phyloP scores from a whole-genome alignment of 2,888 invertebrate species.

The Pinctada fucata region DNA sequence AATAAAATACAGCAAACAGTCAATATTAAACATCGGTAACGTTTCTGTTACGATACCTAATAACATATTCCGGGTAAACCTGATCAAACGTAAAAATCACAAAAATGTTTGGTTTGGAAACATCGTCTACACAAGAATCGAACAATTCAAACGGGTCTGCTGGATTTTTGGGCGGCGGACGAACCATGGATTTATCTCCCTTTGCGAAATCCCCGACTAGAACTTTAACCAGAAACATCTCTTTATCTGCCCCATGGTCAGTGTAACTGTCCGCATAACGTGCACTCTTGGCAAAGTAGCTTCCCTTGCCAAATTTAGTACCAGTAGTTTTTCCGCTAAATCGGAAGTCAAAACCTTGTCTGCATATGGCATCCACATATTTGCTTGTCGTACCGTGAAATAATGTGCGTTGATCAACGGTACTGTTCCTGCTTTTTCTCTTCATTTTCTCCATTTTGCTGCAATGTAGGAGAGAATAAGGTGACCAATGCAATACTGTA shows the following conservation, averaged over 20 bases:
- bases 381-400: conserved; percentile 63
- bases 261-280: conserved; percentile 55
- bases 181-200: conserved; percentile 55
- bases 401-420: conserved; percentile 48
- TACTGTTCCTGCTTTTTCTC: conserved; percentile 38
- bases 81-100: conserved; percentile 68
- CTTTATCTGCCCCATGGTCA: conserved; percentile 32
- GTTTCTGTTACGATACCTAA: conserved; percentile 44
- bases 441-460: conserved; percentile 59
- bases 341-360: conserved; percentile 68
- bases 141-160: conserved; percentile 58
- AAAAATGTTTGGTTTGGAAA: conserved; percentile 60
- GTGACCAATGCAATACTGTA: too few relatives aligned
- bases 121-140: conserved; percentile 67
- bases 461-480: conserved; percentile 15
- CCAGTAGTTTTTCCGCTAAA: conserved; percentile 60
- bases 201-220: conserved; percentile 62
- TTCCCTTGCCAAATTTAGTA: conserved; percentile 64
- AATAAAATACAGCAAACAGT: too few relatives aligned
- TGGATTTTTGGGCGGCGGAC: conserved; percentile 65
- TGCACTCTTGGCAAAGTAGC: conserved; percentile 63
- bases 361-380: conserved; percentile 59
- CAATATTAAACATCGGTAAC: too few relatives aligned
- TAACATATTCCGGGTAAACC: conserved; percentile 69
- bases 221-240: conserved; percentile 65